Conservation (phyloP, 2,797 vertebrate species). For the Hippocampus kuda region DNA sequence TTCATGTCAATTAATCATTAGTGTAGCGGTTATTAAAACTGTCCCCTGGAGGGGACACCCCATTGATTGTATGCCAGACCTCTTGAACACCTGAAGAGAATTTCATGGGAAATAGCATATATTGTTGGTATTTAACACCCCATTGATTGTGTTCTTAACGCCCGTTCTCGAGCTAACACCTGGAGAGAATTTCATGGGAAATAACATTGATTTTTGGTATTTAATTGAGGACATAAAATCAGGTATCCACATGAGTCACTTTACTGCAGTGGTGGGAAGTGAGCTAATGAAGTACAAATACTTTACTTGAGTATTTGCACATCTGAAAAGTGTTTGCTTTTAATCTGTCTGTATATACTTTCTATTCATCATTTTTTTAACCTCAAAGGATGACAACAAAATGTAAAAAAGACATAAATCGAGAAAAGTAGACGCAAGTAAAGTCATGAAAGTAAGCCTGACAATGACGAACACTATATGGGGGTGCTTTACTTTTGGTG, state of each 20-base stretch:
- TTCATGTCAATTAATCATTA: background rate
- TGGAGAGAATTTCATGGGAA: slow-evolving; percentile 14
- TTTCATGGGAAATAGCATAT: slow-evolving; percentile 15
- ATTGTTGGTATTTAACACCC: slow-evolving; percentile 14
- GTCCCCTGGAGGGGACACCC: background rate
- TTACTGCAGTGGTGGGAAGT: background rate
- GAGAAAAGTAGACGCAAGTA: no score
- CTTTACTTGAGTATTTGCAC: no score
- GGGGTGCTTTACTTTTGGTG: no score
- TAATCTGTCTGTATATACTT: no score
- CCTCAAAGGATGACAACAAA: no score
- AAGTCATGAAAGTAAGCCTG: no score
- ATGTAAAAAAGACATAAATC: no score
- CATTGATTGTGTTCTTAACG: background rate
- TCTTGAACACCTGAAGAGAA: slow-evolving; percentile 2
- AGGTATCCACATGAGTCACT: slow-evolving; percentile 24
- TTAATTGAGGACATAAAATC: slow-evolving; percentile 24
- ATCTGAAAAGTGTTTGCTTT: no score
- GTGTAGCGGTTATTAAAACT: background rate
- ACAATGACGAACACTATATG: no score
- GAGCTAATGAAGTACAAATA: no score
- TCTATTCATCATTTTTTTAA: no score
- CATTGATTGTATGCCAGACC: background rate
- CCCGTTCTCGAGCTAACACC: background rate
- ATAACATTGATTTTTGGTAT: slow-evolving; percentile 10